These are phyloP conservation scores for Porites lutea DNA, from an alignment of 64 coral and sea anemone genomes.

Conservation along the genomic window DNA sequence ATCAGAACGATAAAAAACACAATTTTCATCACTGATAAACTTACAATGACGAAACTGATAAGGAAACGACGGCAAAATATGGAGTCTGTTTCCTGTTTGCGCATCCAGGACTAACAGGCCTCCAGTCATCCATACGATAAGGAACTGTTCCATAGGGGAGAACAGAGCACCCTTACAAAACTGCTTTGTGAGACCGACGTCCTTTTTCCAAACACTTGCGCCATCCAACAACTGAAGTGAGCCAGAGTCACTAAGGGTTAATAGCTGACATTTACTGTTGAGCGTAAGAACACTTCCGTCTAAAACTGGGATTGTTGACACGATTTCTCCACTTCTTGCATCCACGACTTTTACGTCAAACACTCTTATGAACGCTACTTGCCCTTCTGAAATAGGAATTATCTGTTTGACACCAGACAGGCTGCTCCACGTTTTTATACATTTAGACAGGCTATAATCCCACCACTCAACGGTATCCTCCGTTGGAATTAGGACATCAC, in stretches of 20 bases:
- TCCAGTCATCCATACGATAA: neutral
- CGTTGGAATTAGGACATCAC: neutral
- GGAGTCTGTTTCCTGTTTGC: neutral
- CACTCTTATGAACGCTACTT: neutral
- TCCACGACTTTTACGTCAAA: neutral
- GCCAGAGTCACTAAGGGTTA: neutral
- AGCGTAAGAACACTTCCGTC: neutral
- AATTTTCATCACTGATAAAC: neutral
- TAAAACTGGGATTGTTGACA: neutral
- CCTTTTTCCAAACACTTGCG: neutral
- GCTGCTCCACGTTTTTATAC: neutral
- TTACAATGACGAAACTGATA: no score
- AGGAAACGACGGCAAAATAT: neutral
- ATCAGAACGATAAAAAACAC: neutral
- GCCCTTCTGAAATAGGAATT: neutral
- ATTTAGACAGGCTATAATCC: neutral
- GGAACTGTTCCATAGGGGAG: neutral
- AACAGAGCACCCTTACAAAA: neutral
- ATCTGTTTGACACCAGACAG: neutral
- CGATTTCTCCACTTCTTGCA: neutral
- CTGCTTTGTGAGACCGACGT: no score
- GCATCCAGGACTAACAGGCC: neutral
- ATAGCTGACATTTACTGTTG: conserved; percentile 2
- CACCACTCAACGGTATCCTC: neutral
- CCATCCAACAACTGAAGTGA: neutral